phyloP scores from a whole-genome alignment of 2,888 invertebrate species.

The Osmoderma eremita region DNA sequence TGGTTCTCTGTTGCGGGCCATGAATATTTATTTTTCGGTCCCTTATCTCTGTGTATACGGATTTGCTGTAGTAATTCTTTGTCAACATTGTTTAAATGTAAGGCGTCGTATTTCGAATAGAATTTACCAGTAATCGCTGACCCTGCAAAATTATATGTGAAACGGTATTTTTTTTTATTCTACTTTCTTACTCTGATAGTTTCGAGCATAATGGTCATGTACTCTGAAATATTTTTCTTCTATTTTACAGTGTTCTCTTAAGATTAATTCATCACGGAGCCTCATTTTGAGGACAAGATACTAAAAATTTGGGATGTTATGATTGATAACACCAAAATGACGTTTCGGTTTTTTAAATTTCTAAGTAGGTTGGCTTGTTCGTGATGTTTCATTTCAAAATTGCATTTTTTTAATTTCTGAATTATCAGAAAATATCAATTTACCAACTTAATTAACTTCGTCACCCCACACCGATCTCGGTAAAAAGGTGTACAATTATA shows the following conservation, averaged over 20 bases:
- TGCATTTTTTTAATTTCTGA: no score
- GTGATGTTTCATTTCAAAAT: no score
- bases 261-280: conserved; percentile 3
- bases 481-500: no score
- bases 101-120: conserved; percentile 57
- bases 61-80: conserved; percentile 53
- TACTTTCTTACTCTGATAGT: conserved; percentile 32
- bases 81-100: conserved; percentile 51
- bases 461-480: no score
- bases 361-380: no score
- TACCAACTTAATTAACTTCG: no score
- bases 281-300: conserved; percentile 10
- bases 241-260: conserved; percentile 33
- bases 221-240: conserved; percentile 40
- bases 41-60: conserved; percentile 51
- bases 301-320: conserved; percentile 8
- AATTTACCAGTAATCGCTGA: conserved; percentile 58
- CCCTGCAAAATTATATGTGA: no score
- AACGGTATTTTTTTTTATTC: not conserved
- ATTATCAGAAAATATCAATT: no score
- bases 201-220: conserved; percentile 36
- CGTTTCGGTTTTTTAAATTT: conserved; percentile 1
- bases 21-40: conserved; percentile 54
- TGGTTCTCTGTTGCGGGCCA: conserved; percentile 59
- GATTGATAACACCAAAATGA: conserved; percentile 16